Evolutionary conservation across 2,888 invertebrate genomes (phyloP).

Genomic region (Saturnia pavonia): DNA sequence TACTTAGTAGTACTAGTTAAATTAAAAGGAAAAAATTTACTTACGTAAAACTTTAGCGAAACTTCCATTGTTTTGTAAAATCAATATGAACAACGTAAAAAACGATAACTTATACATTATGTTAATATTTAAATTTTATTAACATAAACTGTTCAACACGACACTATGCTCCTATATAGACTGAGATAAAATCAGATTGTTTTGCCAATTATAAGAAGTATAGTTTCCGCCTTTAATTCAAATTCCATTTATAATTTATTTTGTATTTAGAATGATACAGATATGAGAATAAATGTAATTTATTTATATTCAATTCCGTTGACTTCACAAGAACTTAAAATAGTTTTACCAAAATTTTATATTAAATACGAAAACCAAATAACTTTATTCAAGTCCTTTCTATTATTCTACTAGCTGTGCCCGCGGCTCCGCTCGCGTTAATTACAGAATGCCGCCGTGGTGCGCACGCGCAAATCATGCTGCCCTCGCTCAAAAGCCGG

Average conservation of each 20-base stretch:
- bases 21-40: constrained; percentile 26
- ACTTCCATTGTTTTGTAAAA: constrained; percentile 29
- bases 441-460: too few relatives aligned
- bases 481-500: too few relatives aligned
- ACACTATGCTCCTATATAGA: constrained; percentile 30
- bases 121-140: constrained; percentile 33
- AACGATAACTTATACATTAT: constrained; percentile 17
- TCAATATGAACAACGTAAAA: constrained; percentile 22
- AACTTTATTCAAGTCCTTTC: too few relatives aligned
- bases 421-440: too few relatives aligned
- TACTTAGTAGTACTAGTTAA: neutral
- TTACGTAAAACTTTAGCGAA: constrained; percentile 41
- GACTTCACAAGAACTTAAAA: too few relatives aligned
- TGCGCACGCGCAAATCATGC: too few relatives aligned
- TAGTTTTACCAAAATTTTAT: too few relatives aligned
- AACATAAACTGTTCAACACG: constrained; percentile 30
- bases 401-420: too few relatives aligned
- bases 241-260: neutral
- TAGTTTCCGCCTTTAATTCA: neutral
- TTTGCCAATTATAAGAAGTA: constrained; percentile 19
- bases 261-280: neutral
- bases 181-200: constrained; percentile 31
- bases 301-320: too few relatives aligned
- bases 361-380: too few relatives aligned
- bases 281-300: too few relatives aligned